Percentiles rank a stretch among this genome's conserved stretches.
These are phyloP conservation scores for Campoletis raptor DNA, from an alignment of 2,888 invertebrate species.

Conservation along the genomic window DNA sequence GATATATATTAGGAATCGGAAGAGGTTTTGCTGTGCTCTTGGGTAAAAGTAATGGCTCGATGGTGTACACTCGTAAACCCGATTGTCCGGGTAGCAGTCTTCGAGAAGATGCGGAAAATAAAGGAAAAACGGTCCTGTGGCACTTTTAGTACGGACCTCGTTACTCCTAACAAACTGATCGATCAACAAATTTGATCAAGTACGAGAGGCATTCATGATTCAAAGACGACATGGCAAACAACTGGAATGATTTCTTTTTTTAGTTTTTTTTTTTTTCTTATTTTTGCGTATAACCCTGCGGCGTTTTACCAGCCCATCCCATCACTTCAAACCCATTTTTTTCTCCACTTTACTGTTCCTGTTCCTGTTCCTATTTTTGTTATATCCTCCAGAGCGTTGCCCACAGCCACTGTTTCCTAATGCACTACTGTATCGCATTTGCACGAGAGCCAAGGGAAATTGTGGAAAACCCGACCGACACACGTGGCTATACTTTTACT, in stretches of 20 bases:
- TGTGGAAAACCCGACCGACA: no score
- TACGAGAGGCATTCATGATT: conserved; percentile 6
- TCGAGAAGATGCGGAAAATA: conserved; percentile 24
- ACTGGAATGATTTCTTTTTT: neutral
- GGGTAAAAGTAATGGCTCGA: conserved; percentile 2
- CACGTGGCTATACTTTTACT: no score
- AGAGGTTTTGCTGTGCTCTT: conserved; percentile 7
- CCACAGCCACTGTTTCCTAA: no score
- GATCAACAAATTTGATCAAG: conserved; percentile 26
- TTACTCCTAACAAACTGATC: conserved; percentile 41
- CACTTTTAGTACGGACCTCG: conserved; percentile 27
- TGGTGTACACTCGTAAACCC: conserved; percentile 17
- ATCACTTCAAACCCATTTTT: no score
- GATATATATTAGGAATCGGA: neutral
- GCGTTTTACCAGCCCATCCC: no score
- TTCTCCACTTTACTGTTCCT: no score
- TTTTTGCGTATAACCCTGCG: neutral
- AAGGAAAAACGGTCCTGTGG: neutral
- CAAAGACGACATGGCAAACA: neutral
- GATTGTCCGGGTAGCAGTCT: conserved; percentile 8
- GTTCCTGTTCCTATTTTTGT: no score
- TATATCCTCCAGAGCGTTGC: no score
- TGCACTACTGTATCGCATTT: no score
- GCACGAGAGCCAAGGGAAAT: no score
- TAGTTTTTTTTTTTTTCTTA: neutral